Evolutionary conservation across 2,888 invertebrate genomes (phyloP).

Genomic region (Drosophila borborema): DNA sequence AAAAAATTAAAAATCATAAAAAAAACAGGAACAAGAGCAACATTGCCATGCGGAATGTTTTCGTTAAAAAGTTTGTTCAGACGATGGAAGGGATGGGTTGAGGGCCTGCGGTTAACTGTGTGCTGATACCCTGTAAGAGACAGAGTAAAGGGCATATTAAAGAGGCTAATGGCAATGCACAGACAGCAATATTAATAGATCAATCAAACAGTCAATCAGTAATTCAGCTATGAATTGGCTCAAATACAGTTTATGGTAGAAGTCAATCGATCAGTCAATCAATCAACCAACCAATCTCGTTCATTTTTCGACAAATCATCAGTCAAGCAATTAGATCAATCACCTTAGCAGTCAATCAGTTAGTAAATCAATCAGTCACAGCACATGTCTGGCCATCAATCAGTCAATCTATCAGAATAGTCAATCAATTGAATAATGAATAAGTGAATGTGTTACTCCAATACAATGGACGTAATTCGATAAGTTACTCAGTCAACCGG

Average conservation of each 20-base stretch:
- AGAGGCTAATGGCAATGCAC: background rate
- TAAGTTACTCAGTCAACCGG: background rate
- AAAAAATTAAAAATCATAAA: background rate
- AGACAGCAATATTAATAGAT: background rate
- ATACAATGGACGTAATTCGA: background rate
- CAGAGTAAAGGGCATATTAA: background rate
- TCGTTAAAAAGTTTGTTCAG: slow-evolving; percentile 37
- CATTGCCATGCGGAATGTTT: slow-evolving; percentile 52
- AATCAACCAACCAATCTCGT: background rate
- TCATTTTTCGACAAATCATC: background rate
- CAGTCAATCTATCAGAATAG: no score
- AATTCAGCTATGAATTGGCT: background rate
- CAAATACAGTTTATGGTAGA: no score
- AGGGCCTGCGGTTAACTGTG: slow-evolving; percentile 20
- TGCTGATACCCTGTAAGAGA: slow-evolving; percentile 32
- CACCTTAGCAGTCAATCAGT: background rate
- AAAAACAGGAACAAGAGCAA: slow-evolving; percentile 24
- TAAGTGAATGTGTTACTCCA: background rate
- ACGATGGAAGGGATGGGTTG: background rate
- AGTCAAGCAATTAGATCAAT: background rate
- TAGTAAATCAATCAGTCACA: background rate
- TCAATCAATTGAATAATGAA: background rate
- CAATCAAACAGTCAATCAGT: background rate
- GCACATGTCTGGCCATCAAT: background rate
- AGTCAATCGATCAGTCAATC: background rate